Evolutionary conservation across 1,140 invertebrate genomes (phyloP), one percentile per base, ranked within the genome.

Genomic region (Gryon sp.): DNA sequence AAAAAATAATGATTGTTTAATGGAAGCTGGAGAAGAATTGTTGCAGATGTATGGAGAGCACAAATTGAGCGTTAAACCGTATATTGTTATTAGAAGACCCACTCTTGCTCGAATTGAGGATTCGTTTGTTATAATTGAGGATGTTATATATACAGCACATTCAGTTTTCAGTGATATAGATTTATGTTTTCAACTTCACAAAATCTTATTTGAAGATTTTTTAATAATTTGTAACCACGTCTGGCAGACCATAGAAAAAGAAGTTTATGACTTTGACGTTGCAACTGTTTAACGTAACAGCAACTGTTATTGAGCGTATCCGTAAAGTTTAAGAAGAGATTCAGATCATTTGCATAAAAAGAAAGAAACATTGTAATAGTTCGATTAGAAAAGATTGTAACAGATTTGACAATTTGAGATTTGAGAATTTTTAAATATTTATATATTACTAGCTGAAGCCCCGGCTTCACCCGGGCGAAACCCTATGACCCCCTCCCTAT

Each of bases 61-160:
- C 15, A 66, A 66, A 48, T 32, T 55, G 5, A 12, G 20, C 8
- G 12, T 34, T n/a, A 36, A 52, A 66, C 62, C 62, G 16, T 66
- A 41, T 30, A 28, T 66, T 18, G 8, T 66, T 16, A 38, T 66
- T 32, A 8, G 40, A 18, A 48, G 62, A 8, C 3, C 12, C 43
- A 20, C 20, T 20, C 26, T 68, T 7, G 12, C 15, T 34, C 30
- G 28, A 41, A 68, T 68, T 9, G 43, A 26, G 20, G n/a, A 22
- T 0, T 9, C 50, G 12, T 55, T 16, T 11, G 50, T 68, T 7
- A 9, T 55, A 4, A 19, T 55, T 15, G 50, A 30, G 19, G 18
- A 55, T 45, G 7, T 20, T 12, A 19, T 18, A 9, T 68, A 68
- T 26, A 24, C 41, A 45, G 20, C 53, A 2, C 16, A 28, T 2